A percentile compares a stretch with the other conserved stretches of the same genome.
Evolutionary conservation across 1,140 invertebrate genomes (phyloP).

Genomic region (Bombus waltoni): DNA sequence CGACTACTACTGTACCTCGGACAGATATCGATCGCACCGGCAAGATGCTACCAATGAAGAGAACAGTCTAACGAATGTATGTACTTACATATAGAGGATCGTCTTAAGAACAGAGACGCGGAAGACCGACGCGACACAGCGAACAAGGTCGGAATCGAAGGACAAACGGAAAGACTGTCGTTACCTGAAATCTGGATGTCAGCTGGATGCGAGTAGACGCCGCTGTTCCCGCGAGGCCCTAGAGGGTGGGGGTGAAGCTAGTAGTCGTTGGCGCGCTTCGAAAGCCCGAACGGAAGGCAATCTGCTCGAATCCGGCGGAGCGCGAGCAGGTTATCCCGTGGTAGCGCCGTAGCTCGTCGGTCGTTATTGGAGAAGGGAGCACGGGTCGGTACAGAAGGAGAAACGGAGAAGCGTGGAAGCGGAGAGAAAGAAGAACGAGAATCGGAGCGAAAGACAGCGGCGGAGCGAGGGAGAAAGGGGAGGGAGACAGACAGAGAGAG

Average conservation of each 20-base stretch:
- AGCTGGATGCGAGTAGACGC: slow-evolving; percentile 60
- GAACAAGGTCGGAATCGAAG: not conserved
- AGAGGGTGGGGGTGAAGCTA: slow-evolving; percentile 76
- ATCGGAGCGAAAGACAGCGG: slow-evolving; percentile 25
- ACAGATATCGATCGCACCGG: not conserved
- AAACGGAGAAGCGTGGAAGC: slow-evolving; percentile 29
- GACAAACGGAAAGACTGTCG: slow-evolving; percentile 12
- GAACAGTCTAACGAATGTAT: not conserved
- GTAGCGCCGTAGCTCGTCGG: slow-evolving; percentile 43
- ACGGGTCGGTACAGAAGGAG: slow-evolving; percentile 30
- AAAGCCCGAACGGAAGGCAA: slow-evolving; percentile 81
- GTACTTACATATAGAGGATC: no score
- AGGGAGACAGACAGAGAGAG: not conserved
- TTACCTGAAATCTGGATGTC: slow-evolving; percentile 79
- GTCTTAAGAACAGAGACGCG: not conserved
- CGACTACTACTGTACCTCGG: no score
- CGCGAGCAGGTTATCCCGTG: slow-evolving; percentile 76
- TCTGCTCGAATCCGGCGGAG: slow-evolving; percentile 82
- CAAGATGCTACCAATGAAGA: not conserved
- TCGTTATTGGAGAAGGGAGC: slow-evolving; percentile 56
- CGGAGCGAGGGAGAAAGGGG: not conserved
- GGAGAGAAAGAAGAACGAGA: slow-evolving; percentile 40
- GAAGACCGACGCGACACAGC: not conserved
- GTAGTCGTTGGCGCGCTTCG: slow-evolving; percentile 81
- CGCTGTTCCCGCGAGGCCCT: slow-evolving; percentile 24